Evolutionary conservation across 2,888 invertebrate genomes (phyloP), one percentile per base, ranked within the genome.

Genomic region (Erannis defoliaria): DNA sequence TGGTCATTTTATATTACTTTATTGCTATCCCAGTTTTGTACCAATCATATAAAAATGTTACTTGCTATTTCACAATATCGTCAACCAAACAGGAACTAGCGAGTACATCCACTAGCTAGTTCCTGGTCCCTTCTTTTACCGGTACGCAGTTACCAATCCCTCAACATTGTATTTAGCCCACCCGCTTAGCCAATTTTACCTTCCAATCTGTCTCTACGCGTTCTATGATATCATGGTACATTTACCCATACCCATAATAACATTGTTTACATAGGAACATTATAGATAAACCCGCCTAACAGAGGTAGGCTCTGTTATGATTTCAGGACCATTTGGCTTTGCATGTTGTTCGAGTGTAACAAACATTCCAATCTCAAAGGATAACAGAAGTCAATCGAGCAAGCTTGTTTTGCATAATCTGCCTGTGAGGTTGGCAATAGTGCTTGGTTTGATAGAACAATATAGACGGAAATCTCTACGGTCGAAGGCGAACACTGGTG

Each of bases 361-460:
- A 51, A 51, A 51, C 51, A 51, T n/a, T 37, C 26, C 38, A 51
- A 38, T 51, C 40, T 51, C 35, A 12, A 18, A 40, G 38, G 51
- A 51, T 51, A 40, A 40, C 51, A 51, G 37, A 12, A 50, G 51
- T 51, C 38, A 18, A 51, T 51, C 16, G 50, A 40, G 38, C 38
- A 3, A 14, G 23, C 26, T 18, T 12, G 51, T 51, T 51, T 51
- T 40, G 38, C 51, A 51, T 51, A 51, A 51, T 51, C 51, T 51
- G 19, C 35, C 16, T 35, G 23, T 14, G 29, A 18, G 38, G 29
- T n/a, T n/a, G 26, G 45, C 16, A 29, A 10, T 16, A 31, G 10
- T 18, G 46, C 5, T 29, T 46, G 18, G 16, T 46, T 46, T 46
- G 46, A 8, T 38, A 8, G 38, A 10, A 38, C 18, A 23, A 16